These are phyloP conservation scores for Odontamblyopus lacepedii DNA, from an alignment of 2,797 vertebrate species.

Conservation along the genomic window DNA sequence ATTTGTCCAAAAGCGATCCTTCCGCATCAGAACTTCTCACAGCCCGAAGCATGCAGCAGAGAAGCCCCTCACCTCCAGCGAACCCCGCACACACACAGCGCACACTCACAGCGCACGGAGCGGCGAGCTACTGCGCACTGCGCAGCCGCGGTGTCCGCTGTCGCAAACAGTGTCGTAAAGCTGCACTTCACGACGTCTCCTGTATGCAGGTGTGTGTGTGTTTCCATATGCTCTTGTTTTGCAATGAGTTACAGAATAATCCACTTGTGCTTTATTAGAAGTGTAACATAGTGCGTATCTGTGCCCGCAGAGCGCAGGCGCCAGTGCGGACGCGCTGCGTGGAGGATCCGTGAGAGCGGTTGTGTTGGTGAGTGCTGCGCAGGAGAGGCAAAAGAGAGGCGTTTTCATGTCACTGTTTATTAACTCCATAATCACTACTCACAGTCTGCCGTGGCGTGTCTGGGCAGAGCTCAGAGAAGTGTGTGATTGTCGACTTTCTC, in stretches of 20 bases:
- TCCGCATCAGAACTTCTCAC: neutral
- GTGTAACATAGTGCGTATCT: neutral
- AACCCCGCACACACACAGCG: neutral
- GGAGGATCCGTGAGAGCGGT: slow-evolving; percentile 61
- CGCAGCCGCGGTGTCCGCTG: neutral
- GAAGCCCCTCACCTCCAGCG: neutral
- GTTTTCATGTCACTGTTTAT: no score
- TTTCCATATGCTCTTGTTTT: neutral
- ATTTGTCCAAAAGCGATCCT: neutral
- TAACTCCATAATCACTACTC: no score
- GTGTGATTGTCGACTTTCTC: no score
- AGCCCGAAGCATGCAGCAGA: neutral
- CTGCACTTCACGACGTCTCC: neutral
- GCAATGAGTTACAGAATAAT: neutral
- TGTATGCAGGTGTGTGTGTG: neutral
- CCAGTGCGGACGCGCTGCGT: slow-evolving; percentile 45
- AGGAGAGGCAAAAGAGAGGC: no score
- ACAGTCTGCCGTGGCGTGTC: no score
- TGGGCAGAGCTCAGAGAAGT: no score
- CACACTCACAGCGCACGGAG: neutral
- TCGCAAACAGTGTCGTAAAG: neutral
- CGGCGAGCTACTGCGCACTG: neutral
- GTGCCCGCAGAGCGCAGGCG: neutral
- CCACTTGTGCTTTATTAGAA: neutral
- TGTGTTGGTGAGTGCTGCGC: slow-evolving; percentile 62